phyloP scores from a whole-genome alignment of 92 coral and sea anemone species.

The Epizoanthus rinbou region DNA sequence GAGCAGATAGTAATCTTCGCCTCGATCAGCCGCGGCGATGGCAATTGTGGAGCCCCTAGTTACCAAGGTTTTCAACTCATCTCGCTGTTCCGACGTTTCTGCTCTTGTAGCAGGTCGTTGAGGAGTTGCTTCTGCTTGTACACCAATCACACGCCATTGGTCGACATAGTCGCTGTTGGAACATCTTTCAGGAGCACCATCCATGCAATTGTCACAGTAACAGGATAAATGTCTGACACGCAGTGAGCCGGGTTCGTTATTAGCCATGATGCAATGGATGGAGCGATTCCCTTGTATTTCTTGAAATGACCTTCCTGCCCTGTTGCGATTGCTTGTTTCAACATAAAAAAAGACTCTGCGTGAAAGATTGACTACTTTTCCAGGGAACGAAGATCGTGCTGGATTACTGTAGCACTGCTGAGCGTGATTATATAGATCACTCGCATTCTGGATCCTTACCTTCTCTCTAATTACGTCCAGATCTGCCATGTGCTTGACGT shows the following conservation, averaged over 20 bases:
- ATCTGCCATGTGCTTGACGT: background rate
- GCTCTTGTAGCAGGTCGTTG: slow-evolving; percentile 8
- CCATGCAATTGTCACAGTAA: slow-evolving; percentile 43
- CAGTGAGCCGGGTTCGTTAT: slow-evolving; percentile 2
- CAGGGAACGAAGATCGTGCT: slow-evolving; percentile 4
- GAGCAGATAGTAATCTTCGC: background rate
- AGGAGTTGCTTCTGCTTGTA: background rate
- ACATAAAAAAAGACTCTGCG: slow-evolving; percentile 35
- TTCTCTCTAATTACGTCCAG: background rate
- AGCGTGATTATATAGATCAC: slow-evolving; percentile 20
- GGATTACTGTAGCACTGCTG: slow-evolving; percentile 22
- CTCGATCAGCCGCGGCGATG: background rate
- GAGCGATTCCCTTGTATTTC: slow-evolving; percentile 34
- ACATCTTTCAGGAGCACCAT: slow-evolving; percentile 26
- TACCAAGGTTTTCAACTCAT: background rate
- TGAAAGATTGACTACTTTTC: slow-evolving; percentile 14
- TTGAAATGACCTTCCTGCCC: slow-evolving; percentile 1
- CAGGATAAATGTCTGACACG: slow-evolving; percentile 38
- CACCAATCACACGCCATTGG: slow-evolving; percentile 13
- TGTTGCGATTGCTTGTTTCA: background rate
- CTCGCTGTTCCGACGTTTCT: background rate
- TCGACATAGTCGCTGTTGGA: slow-evolving; percentile 33
- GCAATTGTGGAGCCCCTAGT: background rate
- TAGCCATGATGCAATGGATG: slow-evolving; percentile 34
- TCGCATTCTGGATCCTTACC: slow-evolving; percentile 30